Conservation (phyloP, 2,113 vertebrate species). For the Elephantulus edwardii region DNA sequence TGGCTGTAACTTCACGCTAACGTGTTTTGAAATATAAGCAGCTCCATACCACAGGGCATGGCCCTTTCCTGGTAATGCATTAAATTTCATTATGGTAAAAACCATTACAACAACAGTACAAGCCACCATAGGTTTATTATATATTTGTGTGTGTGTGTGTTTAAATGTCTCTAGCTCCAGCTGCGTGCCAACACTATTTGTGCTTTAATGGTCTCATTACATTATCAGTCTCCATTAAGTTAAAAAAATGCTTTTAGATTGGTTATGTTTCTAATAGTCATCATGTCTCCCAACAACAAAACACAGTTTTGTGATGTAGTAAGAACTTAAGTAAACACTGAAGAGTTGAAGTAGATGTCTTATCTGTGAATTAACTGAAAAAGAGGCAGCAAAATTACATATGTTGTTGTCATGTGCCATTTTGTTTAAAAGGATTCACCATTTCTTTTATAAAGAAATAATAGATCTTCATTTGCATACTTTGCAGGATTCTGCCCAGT, state of each 20-base stretch:
- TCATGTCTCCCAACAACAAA: neutral
- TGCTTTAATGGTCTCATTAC: constrained; percentile 45
- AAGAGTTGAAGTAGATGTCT: neutral
- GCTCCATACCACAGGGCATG: constrained; percentile 51
- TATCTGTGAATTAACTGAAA: neutral
- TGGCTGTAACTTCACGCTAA: constrained; percentile 65
- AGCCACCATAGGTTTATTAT: constrained; percentile 16
- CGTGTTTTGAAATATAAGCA: constrained; percentile 74
- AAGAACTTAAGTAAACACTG: neutral
- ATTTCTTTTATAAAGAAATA: constrained; percentile 10
- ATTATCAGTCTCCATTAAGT: constrained; percentile 43
- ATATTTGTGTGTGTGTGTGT: too few relatives aligned
- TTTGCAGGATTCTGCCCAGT: constrained; percentile 22
- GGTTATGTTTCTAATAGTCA: neutral
- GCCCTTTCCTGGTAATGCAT: constrained; percentile 70
- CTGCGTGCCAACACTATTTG: constrained; percentile 23
- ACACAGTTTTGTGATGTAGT: neutral
- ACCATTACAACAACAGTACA: constrained; percentile 60
- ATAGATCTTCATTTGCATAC: constrained; percentile 18
- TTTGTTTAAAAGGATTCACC: neutral
- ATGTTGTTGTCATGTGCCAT: too few relatives aligned
- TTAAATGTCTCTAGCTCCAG: constrained; percentile 37
- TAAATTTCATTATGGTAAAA: constrained; percentile 73
- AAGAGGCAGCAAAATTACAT: neutral
- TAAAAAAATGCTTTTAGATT: constrained; percentile 46